phyloP scores from a whole-genome alignment of 2,888 invertebrate species.

The Agrochola lychnidis region DNA sequence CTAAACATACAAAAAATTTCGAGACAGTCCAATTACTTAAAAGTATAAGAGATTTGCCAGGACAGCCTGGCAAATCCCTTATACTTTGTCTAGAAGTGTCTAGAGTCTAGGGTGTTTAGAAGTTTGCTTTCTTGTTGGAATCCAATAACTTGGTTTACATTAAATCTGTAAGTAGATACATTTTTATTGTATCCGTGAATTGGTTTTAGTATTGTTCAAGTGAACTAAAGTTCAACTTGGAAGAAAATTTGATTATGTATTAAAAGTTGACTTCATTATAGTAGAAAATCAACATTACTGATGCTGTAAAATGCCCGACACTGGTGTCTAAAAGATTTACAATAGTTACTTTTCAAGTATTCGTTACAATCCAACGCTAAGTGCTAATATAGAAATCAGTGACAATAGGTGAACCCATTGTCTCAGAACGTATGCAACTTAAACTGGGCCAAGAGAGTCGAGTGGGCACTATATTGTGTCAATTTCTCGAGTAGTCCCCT shows the following conservation, averaged over 20 bases:
- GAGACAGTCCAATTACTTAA: slow-evolving; percentile 50
- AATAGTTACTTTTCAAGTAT: slow-evolving; percentile 14
- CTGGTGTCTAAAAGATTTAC: background rate
- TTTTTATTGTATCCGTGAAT: background rate
- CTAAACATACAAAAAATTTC: slow-evolving; percentile 10
- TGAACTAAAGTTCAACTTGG: background rate
- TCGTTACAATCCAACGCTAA: background rate
- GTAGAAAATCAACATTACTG: background rate
- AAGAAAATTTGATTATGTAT: background rate
- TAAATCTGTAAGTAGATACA: background rate
- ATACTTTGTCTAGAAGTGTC: too few species aligned
- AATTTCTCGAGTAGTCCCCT: slow-evolving; percentile 52
- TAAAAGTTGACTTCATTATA: background rate
- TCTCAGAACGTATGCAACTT: slow-evolving; percentile 42
- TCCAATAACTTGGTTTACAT: slow-evolving; percentile 7
- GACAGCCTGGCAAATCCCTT: too few species aligned
- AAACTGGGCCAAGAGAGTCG: slow-evolving; percentile 57
- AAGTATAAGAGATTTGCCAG: slow-evolving; percentile 19
- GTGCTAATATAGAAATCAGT: slow-evolving; percentile 40
- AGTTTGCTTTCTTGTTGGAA: slow-evolving; percentile 18
- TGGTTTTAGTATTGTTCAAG: background rate
- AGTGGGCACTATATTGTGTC: slow-evolving; percentile 60
- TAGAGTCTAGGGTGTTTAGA: slow-evolving; percentile 14
- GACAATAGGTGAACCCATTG: slow-evolving; percentile 27
- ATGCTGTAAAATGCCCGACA: too few species aligned